Evolutionary conservation across 1,140 invertebrate genomes (phyloP).

Genomic region (Halictus rubicundus): DNA sequence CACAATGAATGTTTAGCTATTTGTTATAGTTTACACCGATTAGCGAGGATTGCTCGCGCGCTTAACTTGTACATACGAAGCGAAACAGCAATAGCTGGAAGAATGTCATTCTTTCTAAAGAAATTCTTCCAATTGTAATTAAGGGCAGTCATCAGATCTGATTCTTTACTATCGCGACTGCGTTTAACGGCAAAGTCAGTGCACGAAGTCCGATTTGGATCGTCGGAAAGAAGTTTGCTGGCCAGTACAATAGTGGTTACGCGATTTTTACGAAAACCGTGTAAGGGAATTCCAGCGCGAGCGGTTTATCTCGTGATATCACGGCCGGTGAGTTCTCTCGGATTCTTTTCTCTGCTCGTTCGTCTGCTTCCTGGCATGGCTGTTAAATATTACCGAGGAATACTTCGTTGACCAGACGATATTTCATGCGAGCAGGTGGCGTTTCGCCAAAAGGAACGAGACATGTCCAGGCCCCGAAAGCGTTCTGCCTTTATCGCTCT

Average conservation of each 20-base stretch:
- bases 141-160: too few species aligned
- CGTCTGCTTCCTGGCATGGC: constrained; percentile 28
- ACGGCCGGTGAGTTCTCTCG: constrained; percentile 34
- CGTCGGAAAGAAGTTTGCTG: not conserved
- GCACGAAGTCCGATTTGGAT: constrained; percentile 4
- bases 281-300: constrained; percentile 39
- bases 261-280: constrained; percentile 37
- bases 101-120: too few species aligned
- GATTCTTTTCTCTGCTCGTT: constrained; percentile 25
- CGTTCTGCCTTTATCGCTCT: constrained; percentile 12
- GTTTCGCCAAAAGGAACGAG: constrained; percentile 59
- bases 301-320: constrained; percentile 49
- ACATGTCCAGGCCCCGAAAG: not conserved
- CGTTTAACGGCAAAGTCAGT: not conserved
- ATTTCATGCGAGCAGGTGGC: constrained; percentile 66
- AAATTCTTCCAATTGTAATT: not conserved
- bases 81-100: too few species aligned
- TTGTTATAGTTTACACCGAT: too few species aligned
- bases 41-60: too few species aligned
- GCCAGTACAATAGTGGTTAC: not conserved
- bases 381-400: constrained; percentile 57
- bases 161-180: not conserved
- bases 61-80: too few species aligned
- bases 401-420: constrained; percentile 46
- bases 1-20: too few species aligned